Base-by-base conservation (phyloP, 2,797 vertebrate species). In the Helicolenus hilgendorfi region DNA sequence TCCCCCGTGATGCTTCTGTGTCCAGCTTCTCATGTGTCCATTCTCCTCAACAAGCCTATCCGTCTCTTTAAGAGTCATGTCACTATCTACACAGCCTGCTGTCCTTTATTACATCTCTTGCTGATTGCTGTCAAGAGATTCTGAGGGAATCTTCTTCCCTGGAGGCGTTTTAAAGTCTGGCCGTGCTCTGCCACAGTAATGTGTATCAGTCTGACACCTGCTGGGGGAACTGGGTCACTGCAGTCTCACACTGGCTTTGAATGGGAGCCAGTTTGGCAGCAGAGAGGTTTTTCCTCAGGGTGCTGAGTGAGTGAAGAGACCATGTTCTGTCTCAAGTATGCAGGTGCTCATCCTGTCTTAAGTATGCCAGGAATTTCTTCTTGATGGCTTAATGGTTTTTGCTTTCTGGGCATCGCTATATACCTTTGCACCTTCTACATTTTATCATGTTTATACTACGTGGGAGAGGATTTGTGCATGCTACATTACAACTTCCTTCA, bases 141-240 rank as follows among this genome's bases (percentile, higher is more conserved):
- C 60, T 77, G 41, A 64, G 75, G 67, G 62, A 80, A 85, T 88
- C 74, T 86, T 91, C 55, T 77, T 73, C 77, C 89, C 84, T 77
- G n/a, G 64, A 79, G 91, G 84, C 68, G 26, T 80, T 81, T 71
- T 3, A 69, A 24, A 58, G 87, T 83, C 80, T 84, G 22, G 35
- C 35, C 26, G n/a, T 45, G 58, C 53, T 70, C 11, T 55, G 14
- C 77, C 71, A 65, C 13, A 33, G 73, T 91, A 56, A 72, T 70
- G 76, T 81, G 92, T 88, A 64, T 76, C 72, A 84, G 83, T 72
- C 89, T 97, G 97, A 91, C 96, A 92, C 91, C 96, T 96, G 68
- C 91, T 95, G 97, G 95, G 38, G 4, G n/a, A 14, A 74, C 29
- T 5, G 0, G 31, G 4, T 27, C 22, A 95, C 60, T 93, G 85